Evolutionary conservation across 1,140 invertebrate genomes (phyloP).

Genomic region (Platorchestia sp.): DNA sequence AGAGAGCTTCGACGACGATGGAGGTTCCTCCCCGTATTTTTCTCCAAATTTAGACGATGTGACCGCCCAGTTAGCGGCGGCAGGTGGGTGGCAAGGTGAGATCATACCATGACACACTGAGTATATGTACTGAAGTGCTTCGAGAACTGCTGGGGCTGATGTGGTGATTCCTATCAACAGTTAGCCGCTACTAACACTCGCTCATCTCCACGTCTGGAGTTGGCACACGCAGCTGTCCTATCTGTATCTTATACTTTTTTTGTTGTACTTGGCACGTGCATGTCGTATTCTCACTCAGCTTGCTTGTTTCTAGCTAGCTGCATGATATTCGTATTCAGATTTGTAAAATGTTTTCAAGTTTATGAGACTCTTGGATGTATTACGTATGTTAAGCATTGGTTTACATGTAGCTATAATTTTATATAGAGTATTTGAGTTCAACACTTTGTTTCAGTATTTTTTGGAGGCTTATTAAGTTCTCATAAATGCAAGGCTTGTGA

Average conservation of each 20-base stretch:
- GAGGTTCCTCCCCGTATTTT: slow-evolving; percentile 73
- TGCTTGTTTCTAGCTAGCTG: background rate
- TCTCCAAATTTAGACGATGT: slow-evolving; percentile 80
- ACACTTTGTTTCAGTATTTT: no score
- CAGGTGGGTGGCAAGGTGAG: slow-evolving; percentile 77
- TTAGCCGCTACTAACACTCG: background rate
- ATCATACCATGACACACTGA: slow-evolving; percentile 53
- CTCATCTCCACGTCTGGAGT: slow-evolving; percentile 58
- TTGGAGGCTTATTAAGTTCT: no score
- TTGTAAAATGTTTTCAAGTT: background rate
- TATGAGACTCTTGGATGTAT: no score
- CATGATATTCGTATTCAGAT: background rate
- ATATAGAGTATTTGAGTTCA: no score
- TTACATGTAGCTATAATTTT: no score
- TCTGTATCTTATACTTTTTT: background rate
- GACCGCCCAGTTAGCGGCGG: slow-evolving; percentile 93
- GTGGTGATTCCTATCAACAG: background rate
- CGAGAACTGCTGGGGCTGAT: slow-evolving; percentile 40
- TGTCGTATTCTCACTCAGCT: background rate
- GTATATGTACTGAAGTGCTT: background rate
- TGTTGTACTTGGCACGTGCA: background rate
- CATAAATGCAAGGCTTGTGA: no score
- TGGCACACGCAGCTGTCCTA: slow-evolving; percentile 50
- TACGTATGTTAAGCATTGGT: no score
- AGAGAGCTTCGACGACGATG: slow-evolving; percentile 80